phyloP scores from a whole-genome alignment of 2,797 vertebrate genomes.

The Neoniphon sammara region DNA sequence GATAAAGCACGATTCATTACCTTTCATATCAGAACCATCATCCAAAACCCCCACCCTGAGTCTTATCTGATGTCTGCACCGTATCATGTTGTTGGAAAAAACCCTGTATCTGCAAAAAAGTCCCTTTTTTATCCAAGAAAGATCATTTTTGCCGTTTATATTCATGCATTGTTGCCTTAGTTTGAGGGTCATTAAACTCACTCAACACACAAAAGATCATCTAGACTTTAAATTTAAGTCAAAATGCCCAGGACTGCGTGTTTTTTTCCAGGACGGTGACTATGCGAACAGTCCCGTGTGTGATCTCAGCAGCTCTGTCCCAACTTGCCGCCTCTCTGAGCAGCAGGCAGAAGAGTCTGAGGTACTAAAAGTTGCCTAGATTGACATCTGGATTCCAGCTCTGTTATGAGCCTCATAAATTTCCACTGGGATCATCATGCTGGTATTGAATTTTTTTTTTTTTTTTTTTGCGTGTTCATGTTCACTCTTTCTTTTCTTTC shows the following conservation, averaged over 20 bases:
- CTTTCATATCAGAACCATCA: constrained; percentile 28
- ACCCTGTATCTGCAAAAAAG: constrained; percentile 11
- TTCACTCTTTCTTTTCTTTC: too few species aligned
- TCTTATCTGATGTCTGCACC: constrained; percentile 62
- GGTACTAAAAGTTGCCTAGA: not conserved
- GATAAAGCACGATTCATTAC: constrained; percentile 13
- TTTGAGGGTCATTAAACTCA: too few species aligned
- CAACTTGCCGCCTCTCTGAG: constrained; percentile 30
- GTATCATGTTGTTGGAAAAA: not conserved
- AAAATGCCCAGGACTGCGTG: not conserved
- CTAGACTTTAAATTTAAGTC: too few species aligned
- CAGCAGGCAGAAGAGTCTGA: not conserved
- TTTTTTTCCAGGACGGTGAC: not conserved
- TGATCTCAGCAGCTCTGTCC: constrained; percentile 36
- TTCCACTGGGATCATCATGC: not conserved
- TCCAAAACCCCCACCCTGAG: constrained; percentile 32
- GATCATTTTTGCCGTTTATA: too few species aligned
- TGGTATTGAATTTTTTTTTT: not conserved
- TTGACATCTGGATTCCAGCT: constrained; percentile 24
- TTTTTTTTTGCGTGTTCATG: not conserved
- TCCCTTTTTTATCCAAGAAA: too few species aligned
- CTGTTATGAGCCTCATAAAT: constrained; percentile 8
- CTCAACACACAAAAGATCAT: too few species aligned
- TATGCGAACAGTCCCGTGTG: not conserved
- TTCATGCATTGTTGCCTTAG: too few species aligned